Conservation (phyloP, 2,113 vertebrate species). For the cat (Felis catus) region DNA sequence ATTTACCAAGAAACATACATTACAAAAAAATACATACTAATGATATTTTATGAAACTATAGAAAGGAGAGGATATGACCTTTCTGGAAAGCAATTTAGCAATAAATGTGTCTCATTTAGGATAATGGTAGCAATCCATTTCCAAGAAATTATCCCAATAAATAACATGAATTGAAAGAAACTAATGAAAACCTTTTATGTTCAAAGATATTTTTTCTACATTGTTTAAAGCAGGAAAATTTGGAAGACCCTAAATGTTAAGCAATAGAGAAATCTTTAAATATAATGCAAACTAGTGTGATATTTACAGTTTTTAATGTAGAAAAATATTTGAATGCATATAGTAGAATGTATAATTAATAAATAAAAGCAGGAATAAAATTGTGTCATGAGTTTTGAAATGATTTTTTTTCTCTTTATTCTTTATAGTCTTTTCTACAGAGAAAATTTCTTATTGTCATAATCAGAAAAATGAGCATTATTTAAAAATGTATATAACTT, state of each 20-base stretch:
- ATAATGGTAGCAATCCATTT: neutral
- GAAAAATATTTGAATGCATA: neutral
- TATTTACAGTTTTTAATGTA: neutral
- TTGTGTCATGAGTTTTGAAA: neutral
- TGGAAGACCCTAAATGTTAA: neutral
- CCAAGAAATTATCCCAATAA: neutral
- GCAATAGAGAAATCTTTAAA: neutral
- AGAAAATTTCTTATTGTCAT: neutral
- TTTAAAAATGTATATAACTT: neutral
- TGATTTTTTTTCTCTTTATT: neutral
- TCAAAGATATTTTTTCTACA: neutral
- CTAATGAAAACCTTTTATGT: neutral
- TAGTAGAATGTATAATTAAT: neutral
- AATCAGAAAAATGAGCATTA: neutral
- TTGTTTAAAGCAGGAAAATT: neutral
- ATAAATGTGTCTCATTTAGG: neutral
- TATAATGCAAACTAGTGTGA: neutral
- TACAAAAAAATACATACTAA: neutral
- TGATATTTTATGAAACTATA: conserved; percentile 11
- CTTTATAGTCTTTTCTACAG: neutral
- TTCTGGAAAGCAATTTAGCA: conserved; percentile 14
- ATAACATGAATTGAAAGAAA: neutral
- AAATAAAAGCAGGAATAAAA: conserved; percentile 30
- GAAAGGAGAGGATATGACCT: neutral
- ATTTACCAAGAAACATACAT: neutral